phyloP scores from a whole-genome alignment of 2,888 invertebrate species.

The Rhyacophila evoluta region DNA sequence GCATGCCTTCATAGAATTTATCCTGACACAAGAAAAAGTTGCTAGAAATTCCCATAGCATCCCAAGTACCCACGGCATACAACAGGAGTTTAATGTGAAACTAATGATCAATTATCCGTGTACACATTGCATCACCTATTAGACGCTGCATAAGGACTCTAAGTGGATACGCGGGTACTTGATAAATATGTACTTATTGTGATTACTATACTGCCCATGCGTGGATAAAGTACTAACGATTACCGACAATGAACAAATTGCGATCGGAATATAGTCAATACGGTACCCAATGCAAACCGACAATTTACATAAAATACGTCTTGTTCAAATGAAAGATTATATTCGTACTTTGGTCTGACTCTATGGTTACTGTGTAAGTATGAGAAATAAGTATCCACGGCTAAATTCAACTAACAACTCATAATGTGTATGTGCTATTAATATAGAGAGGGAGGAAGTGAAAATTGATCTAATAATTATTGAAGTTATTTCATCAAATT shows the following conservation, averaged over 20 bases:
- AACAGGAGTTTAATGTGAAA: slow-evolving; percentile 34
- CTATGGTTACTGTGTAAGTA: too few species aligned
- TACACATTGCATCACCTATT: background rate
- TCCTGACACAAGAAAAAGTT: slow-evolving; percentile 3
- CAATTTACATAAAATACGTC: slow-evolving; percentile 28
- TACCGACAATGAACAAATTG: slow-evolving; percentile 48
- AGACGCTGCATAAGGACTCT: slow-evolving; percentile 16
- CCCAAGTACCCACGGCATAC: background rate
- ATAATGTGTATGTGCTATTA: too few species aligned
- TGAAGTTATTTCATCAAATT: too few species aligned
- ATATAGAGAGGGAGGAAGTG: too few species aligned
- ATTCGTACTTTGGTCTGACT: too few species aligned
- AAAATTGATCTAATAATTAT: too few species aligned
- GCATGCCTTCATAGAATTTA: background rate
- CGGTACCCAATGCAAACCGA: background rate
- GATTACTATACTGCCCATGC: background rate
- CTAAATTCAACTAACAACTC: too few species aligned
- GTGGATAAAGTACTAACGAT: slow-evolving; percentile 32
- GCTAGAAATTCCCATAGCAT: slow-evolving; percentile 25
- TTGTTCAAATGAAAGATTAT: background rate
- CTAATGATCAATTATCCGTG: slow-evolving; percentile 35
- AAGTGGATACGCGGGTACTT: background rate
- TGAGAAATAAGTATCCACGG: too few species aligned
- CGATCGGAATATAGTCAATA: slow-evolving; percentile 35
- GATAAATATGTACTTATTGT: background rate